Evolutionary conservation across 2,888 invertebrate genomes (phyloP).

Genomic region (Hypolimnas misippus): DNA sequence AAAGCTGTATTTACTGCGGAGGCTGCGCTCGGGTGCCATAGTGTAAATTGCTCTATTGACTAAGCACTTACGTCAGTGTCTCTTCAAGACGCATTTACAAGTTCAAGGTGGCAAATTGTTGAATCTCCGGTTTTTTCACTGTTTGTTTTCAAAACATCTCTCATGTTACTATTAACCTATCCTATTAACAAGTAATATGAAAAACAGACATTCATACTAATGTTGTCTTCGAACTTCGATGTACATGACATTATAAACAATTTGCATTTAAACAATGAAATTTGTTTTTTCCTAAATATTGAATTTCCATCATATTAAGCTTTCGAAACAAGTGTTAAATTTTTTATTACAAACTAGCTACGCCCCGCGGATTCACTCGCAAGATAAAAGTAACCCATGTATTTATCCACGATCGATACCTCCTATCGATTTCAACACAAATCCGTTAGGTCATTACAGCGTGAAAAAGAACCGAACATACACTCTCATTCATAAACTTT

Average conservation of each 20-base stretch:
- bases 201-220: neutral
- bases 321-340: too few species aligned
- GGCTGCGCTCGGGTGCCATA: conserved; percentile 54
- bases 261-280: too few species aligned
- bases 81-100: conserved; percentile 60
- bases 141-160: neutral
- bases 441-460: too few species aligned
- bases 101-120: conserved; percentile 65
- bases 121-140: conserved; percentile 23
- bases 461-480: too few species aligned
- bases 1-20: conserved; percentile 45
- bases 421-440: too few species aligned
- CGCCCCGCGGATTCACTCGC: too few species aligned
- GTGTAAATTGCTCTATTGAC: conserved; percentile 74
- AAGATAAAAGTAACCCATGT: too few species aligned
- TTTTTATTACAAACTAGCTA: too few species aligned
- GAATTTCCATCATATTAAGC: too few species aligned
- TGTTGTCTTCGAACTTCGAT: neutral
- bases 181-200: neutral
- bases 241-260: neutral
- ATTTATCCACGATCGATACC: too few species aligned
- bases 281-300: too few species aligned
- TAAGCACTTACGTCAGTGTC: conserved; percentile 72
- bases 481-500: too few species aligned
- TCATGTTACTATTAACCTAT: neutral